These are phyloP conservation scores for Cryptocheilus praepositus DNA, from an alignment of 2,888 invertebrate genomes.

Conservation along the genomic window DNA sequence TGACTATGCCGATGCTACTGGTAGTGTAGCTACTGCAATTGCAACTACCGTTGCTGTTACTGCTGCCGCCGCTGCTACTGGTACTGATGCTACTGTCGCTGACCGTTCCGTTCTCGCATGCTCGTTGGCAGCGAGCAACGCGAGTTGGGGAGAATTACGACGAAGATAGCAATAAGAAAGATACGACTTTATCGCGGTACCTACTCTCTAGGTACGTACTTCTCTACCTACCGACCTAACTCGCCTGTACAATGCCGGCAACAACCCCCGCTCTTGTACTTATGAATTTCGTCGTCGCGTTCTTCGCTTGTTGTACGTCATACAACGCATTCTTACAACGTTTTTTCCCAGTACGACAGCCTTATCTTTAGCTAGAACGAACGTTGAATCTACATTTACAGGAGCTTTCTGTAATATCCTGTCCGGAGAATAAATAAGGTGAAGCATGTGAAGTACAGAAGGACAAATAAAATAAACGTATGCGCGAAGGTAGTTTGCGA, in stretches of 20 bases:
- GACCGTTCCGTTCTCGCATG: constrained; percentile 65
- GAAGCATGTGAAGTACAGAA: no score
- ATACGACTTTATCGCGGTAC: constrained; percentile 66
- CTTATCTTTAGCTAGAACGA: no score
- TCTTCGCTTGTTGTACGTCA: no score
- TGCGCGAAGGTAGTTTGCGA: no score
- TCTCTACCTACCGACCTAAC: constrained; percentile 24
- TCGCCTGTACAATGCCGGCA: background rate
- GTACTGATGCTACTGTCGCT: constrained; percentile 39
- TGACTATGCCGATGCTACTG: constrained; percentile 10
- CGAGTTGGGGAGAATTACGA: constrained; percentile 65
- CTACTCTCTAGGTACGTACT: constrained; percentile 31
- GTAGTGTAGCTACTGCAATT: constrained; percentile 8
- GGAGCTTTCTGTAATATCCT: no score
- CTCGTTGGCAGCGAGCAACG: constrained; percentile 48
- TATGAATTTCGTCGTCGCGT: no score
- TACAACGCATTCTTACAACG: no score
- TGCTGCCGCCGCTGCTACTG: background rate
- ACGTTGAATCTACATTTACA: no score
- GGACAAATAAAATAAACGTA: no score
- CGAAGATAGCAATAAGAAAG: constrained; percentile 68
- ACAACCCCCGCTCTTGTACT: no score
- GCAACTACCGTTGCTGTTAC: constrained; percentile 9
- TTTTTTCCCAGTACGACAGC: no score
- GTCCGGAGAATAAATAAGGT: no score